Percentiles rank a stretch among this genome's conserved stretches.
phyloP scores from a whole-genome alignment of 1,140 invertebrate species.

The Mizuhopecten yessoensis region DNA sequence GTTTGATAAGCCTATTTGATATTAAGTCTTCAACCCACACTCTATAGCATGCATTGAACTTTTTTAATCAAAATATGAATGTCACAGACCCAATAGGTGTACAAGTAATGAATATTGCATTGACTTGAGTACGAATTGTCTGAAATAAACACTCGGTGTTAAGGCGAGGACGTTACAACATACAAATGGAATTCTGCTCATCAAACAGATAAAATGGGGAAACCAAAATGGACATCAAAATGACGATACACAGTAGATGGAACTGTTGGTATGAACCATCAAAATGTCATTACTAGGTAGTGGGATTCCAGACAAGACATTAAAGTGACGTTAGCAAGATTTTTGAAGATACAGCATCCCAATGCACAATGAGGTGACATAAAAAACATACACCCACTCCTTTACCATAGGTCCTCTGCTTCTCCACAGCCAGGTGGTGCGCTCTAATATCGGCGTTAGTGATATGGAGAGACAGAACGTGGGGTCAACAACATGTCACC shows the following conservation, averaged over 20 bases:
- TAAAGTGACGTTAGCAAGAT: too few relatives aligned
- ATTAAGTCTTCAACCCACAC: neutral
- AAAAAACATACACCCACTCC: too few relatives aligned
- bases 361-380: neutral
- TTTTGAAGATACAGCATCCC: too few relatives aligned
- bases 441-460: too few relatives aligned
- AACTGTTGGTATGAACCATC: neutral
- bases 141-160: neutral
- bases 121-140: neutral
- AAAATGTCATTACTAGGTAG: neutral
- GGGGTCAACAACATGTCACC: too few relatives aligned
- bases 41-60: neutral
- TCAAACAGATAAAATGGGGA: neutral
- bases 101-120: neutral
- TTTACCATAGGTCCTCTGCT: too few relatives aligned
- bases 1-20: neutral
- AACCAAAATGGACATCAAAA: neutral
- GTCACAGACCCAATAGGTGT: neutral
- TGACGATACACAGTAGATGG: neutral
- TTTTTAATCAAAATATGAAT: neutral
- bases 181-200: neutral
- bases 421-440: too few relatives aligned
- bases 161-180: neutral
- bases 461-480: too few relatives aligned
- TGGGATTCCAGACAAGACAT: too few relatives aligned